Percentiles rank a stretch among this genome's conserved stretches.
These are phyloP conservation scores for Tribolium madens DNA, from an alignment of 1,140 invertebrate species.

Conservation along the genomic window DNA sequence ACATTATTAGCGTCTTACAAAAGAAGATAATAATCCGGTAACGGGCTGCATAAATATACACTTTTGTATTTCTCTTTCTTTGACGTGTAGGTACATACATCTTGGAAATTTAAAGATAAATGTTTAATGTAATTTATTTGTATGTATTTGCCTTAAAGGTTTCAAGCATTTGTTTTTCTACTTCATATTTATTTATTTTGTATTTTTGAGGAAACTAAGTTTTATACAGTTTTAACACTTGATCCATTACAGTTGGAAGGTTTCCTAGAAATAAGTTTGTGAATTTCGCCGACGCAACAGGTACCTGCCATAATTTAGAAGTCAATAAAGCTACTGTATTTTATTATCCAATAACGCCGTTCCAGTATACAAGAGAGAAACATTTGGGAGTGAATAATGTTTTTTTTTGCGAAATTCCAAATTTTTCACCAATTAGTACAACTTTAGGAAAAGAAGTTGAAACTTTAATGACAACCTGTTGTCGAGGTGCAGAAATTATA, in stretches of 20 bases:
- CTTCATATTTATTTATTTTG: neutral
- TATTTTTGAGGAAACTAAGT: neutral
- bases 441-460: neutral
- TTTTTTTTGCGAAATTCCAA: neutral
- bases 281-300: neutral
- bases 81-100: no score
- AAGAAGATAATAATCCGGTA: neutral
- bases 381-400: neutral
- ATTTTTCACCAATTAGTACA: neutral
- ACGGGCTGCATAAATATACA: neutral
- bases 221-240: neutral
- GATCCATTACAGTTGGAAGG: neutral
- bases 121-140: no score
- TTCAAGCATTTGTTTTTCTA: no score
- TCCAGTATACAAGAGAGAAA: neutral
- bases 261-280: neutral
- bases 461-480: conserved; percentile 30
- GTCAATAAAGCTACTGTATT: neutral
- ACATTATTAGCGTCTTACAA: conserved; percentile 2
- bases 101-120: no score
- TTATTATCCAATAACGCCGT: neutral
- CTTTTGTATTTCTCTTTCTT: no score
- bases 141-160: neutral
- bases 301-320: neutral
- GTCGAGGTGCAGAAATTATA: conserved; percentile 39